Conservation (phyloP, 2,797 vertebrate species). For the Acrossocheilus wenchowensis region DNA sequence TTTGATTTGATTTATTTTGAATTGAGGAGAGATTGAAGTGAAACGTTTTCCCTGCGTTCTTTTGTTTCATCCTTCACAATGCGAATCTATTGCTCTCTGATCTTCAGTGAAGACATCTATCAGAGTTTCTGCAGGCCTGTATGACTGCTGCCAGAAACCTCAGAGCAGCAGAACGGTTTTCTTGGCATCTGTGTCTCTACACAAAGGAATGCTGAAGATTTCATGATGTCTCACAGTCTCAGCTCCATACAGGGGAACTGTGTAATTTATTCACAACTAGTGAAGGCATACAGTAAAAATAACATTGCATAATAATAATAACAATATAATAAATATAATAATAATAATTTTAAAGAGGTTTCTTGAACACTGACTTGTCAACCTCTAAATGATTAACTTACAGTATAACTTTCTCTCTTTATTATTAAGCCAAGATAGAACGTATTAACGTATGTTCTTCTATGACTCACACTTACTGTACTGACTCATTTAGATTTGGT, state of each 20-base stretch:
- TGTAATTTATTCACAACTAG: not conserved
- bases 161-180: not conserved
- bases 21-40: not conserved
- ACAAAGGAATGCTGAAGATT: not conserved
- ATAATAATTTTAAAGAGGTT: no score
- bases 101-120: slow-evolving; percentile 2
- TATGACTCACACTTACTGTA: not conserved
- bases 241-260: not conserved
- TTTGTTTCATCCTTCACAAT: not conserved
- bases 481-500: not conserved
- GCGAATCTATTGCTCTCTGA: not conserved
- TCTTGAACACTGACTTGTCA: not conserved
- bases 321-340: not conserved
- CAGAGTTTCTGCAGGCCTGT: not conserved
- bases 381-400: no score
- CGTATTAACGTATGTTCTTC: not conserved
- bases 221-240: not conserved
- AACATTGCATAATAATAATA: not conserved
- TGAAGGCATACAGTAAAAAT: not conserved
- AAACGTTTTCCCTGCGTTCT: not conserved
- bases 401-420: not conserved
- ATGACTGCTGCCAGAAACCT: not conserved
- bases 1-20: not conserved
- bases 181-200: not conserved
- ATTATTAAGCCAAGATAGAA: not conserved